Conservation (phyloP, 2,113 vertebrate species). For the Rutilus rutilus region DNA sequence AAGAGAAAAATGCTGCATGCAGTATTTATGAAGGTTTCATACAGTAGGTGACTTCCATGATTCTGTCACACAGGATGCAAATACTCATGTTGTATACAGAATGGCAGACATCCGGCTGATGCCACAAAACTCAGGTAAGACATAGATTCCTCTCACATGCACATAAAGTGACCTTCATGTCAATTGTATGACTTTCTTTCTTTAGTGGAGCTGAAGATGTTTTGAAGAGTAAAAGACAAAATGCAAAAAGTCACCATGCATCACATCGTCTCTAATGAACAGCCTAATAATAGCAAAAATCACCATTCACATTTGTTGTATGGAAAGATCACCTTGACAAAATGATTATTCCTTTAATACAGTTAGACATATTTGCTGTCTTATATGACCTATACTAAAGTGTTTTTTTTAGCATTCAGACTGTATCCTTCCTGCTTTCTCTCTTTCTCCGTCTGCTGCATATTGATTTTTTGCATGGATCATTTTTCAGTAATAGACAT, state of each 20-base stretch:
- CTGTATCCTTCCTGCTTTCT: constrained; percentile 28
- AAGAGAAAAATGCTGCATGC: background rate
- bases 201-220: too few relatives aligned
- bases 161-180: background rate
- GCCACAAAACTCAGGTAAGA: constrained; percentile 71
- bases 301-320: background rate
- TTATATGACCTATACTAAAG: constrained; percentile 40
- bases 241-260: background rate
- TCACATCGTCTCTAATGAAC: background rate
- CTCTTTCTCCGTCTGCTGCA: constrained; percentile 47
- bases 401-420: background rate
- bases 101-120: constrained; percentile 65
- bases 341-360: background rate
- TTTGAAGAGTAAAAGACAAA: too few relatives aligned
- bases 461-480: constrained; percentile 68
- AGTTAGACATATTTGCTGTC: constrained; percentile 1
- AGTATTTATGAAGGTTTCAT: constrained; percentile 10
- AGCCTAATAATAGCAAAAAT: background rate
- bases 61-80: constrained; percentile 57
- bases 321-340: background rate
- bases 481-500: constrained; percentile 64
- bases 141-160: background rate
- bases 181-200: background rate
- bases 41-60: background rate
- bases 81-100: constrained; percentile 70